Evolutionary conservation across 2,113 vertebrate genomes (phyloP), one percentile per base, ranked within the genome.

Genomic region (Oncorhynchus keta): DNA sequence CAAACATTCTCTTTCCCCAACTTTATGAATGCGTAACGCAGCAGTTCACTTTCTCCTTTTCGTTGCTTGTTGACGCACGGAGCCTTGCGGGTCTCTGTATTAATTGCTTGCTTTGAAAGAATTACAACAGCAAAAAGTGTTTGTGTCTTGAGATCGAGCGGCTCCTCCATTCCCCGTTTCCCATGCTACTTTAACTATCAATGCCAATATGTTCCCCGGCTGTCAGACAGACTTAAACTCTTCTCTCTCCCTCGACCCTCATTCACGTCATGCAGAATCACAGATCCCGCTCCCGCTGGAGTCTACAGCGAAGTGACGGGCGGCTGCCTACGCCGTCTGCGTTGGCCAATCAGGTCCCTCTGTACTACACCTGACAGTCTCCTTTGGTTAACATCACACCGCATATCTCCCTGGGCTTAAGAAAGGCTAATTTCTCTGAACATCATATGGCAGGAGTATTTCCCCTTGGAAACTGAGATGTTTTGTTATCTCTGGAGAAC

Each of bases 91-190:
- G 80, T 84, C 83, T 79, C 45, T 71, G 79, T 49, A 68, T 84
- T 91, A 91, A 93, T 92, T 90, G 86, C 87, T 80, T 93, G 88
- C 89, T 85, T 89, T 88, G 84, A 89, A 86, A 88, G 91, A 86
- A 93, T 92, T 88, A 35, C 32, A 35, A 35, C 5, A 35, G 5
- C 32, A 91, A 90, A 90, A 83, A 79, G 80, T 26, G 77, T 73
- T 77, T 77, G 80, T 87, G 86, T 79, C 84, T 85, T 80, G 72
- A 81, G 75, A 75, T 55, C 14, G 51, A 55, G 16, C 12, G 5
- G 32, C 39, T 39, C 51, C 51, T 55, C 51, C 14, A 5, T 16
- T 18, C 5, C 16, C 3, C 3, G 3, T 55, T 18, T 55, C 3
- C 16, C 14, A 55, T 55, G 51, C 14, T 55, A 13, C 51, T 55